Base-by-base conservation (phyloP, 2,888 invertebrate species). In the Platerodrilus igneus region DNA sequence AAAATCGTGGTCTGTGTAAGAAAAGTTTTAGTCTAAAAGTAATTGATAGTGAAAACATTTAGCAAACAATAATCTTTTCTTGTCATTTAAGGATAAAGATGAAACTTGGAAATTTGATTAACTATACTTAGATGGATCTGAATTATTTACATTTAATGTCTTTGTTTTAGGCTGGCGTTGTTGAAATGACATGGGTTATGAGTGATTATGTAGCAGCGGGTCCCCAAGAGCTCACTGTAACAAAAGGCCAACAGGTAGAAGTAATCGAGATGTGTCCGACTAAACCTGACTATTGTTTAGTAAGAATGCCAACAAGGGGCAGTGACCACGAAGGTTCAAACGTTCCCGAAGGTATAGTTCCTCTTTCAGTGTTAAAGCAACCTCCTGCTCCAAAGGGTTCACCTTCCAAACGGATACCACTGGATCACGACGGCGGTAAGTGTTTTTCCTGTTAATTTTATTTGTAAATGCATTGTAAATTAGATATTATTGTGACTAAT, bases 211-310 rank as follows among this genome's bases (percentile, higher is more conserved):
- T 86, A n/a, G 75, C 83, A 10, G 73, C 79, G 7, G 81, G 83
- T 51, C 73, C 83, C 28, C 82, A 83, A 37, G 93, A 94, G 68
- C 69, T 94, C 56, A 81, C 81, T 35, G 91, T 95, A 26, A 75
- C 76, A 48, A 90, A 91, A 66, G 94, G 94, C 14, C 93, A 93
- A 70, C 93, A 93, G 70, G 93, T 94, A 47, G 94, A 94, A 66
- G 83, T 94, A 49, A 73, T 94, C 51, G 93, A 94, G 65, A 75
- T 80, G 47, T 81, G 82, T 59, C 71, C 78, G 43, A 71, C 77
- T 54, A 71, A 83, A 58, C 71, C 78, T 41, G 82, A 83, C 58
- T 84, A 78, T 71, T 83, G 83, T 75, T 66, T 83, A 59, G 84
- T 85, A 48, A 76, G 83, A 38, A 74, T 81, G 65, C 68, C 66